Evolutionary conservation across 2,888 invertebrate species (phyloP).

Genomic region (Callosobruchus maculatus): DNA sequence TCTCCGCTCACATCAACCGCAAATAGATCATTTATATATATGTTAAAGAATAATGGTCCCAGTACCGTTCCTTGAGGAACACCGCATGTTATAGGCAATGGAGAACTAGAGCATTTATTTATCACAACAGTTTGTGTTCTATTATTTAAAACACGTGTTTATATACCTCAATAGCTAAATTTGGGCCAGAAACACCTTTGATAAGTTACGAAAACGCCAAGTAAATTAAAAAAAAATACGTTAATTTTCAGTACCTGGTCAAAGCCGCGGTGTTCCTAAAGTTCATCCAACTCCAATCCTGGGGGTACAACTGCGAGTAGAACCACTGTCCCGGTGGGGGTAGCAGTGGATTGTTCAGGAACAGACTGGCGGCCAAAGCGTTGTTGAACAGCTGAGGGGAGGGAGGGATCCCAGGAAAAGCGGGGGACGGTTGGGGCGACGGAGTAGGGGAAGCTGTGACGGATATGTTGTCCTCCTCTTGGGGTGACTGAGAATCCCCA

Average conservation of each 20-base stretch:
- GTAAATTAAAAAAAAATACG: too few species aligned
- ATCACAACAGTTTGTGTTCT: too few species aligned
- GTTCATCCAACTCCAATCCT: constrained; percentile 67
- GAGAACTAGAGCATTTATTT: too few species aligned
- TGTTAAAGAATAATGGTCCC: too few species aligned
- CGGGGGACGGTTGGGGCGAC: constrained; percentile 52
- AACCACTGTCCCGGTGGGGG: constrained; percentile 77
- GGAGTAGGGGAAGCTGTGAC: constrained; percentile 62
- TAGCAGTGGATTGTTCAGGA: constrained; percentile 69
- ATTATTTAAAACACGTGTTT: too few species aligned
- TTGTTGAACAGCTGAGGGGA: constrained; percentile 54
- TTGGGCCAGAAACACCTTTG: too few species aligned
- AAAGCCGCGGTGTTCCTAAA: constrained; percentile 41
- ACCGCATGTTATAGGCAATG: too few species aligned
- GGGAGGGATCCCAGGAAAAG: constrained; percentile 42
- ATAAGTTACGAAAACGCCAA: too few species aligned
- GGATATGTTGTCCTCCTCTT: constrained; percentile 53
- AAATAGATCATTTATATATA: too few species aligned
- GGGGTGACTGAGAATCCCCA: constrained; percentile 44
- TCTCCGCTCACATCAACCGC: too few species aligned
- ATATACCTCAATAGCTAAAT: too few species aligned
- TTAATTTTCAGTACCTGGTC: not conserved
- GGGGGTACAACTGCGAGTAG: constrained; percentile 72
- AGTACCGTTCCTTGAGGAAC: too few species aligned
- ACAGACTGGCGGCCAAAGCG: constrained; percentile 66